Evolutionary conservation across 2,888 invertebrate genomes (phyloP).

Genomic region (Cephus spinipes): DNA sequence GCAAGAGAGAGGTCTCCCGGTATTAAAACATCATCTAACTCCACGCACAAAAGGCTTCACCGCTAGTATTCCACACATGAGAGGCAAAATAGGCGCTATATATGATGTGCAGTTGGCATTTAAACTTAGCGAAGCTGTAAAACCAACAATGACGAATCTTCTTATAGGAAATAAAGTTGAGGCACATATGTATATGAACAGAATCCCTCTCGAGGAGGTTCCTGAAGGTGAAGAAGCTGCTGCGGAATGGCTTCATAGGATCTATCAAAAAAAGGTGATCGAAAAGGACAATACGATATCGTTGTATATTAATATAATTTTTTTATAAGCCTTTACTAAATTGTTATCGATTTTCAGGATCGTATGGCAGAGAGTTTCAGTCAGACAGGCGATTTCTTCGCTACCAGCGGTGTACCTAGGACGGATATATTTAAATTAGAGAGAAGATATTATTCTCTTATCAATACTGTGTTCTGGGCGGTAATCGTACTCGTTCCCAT

Average conservation of each 20-base stretch:
- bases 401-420: slow-evolving; percentile 78
- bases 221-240: slow-evolving; percentile 82
- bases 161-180: slow-evolving; percentile 79
- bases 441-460: slow-evolving; percentile 75
- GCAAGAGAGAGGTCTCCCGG: slow-evolving; percentile 83
- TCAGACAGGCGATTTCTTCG: slow-evolving; percentile 83
- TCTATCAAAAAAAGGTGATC: slow-evolving; percentile 84
- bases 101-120: slow-evolving; percentile 87
- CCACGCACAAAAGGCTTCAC: slow-evolving; percentile 97
- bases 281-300: not conserved
- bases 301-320: not conserved
- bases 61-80: slow-evolving; percentile 84
- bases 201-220: slow-evolving; percentile 84
- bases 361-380: slow-evolving; percentile 80
- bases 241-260: slow-evolving; percentile 83
- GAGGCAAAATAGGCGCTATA: slow-evolving; percentile 83
- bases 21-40: slow-evolving; percentile 88
- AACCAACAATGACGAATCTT: slow-evolving; percentile 84
- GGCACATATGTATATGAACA: slow-evolving; percentile 82
- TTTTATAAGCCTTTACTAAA: not conserved
- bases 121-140: slow-evolving; percentile 73
- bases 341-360: slow-evolving; percentile 69
- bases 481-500: slow-evolving; percentile 77
- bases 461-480: slow-evolving; percentile 82
- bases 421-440: slow-evolving; percentile 71